Percentiles rank a stretch among this genome's conserved stretches.
Evolutionary conservation across 2,113 vertebrate genomes (phyloP).

Genomic region (Burhinus oedicnemus): DNA sequence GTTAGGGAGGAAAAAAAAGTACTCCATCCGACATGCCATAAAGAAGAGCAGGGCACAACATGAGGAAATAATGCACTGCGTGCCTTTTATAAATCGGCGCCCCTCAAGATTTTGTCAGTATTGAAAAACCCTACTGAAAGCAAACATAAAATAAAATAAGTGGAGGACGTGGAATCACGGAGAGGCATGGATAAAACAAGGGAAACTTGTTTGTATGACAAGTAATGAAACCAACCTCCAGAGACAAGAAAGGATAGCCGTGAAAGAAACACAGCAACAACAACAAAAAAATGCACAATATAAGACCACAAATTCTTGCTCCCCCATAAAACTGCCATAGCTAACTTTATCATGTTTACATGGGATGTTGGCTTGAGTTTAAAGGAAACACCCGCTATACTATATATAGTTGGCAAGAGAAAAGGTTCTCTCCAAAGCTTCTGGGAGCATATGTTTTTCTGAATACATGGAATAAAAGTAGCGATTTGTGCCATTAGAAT

Average conservation of each 20-base stretch:
- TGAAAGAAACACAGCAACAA: background rate
- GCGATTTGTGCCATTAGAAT: slow-evolving; percentile 57
- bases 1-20: background rate
- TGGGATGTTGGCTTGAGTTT: background rate
- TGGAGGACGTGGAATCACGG: background rate
- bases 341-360: slow-evolving; percentile 45
- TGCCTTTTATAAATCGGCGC: background rate
- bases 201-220: background rate
- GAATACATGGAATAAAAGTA: slow-evolving; percentile 64
- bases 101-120: background rate
- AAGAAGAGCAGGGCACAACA: background rate
- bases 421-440: slow-evolving; percentile 23
- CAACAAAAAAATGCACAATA: background rate
- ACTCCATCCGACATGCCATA: background rate
- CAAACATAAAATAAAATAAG: background rate
- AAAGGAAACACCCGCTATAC: slow-evolving; percentile 19
- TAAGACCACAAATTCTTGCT: slow-evolving; percentile 12
- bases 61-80: background rate
- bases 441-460: slow-evolving; percentile 48
- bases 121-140: background rate
- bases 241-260: background rate
- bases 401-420: slow-evolving; percentile 33
- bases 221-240: background rate
- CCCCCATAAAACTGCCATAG: slow-evolving; percentile 8
- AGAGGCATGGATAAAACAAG: background rate